phyloP scores from a whole-genome alignment of 2,113 vertebrate species.

The Neolamprologus cancellatus region DNA sequence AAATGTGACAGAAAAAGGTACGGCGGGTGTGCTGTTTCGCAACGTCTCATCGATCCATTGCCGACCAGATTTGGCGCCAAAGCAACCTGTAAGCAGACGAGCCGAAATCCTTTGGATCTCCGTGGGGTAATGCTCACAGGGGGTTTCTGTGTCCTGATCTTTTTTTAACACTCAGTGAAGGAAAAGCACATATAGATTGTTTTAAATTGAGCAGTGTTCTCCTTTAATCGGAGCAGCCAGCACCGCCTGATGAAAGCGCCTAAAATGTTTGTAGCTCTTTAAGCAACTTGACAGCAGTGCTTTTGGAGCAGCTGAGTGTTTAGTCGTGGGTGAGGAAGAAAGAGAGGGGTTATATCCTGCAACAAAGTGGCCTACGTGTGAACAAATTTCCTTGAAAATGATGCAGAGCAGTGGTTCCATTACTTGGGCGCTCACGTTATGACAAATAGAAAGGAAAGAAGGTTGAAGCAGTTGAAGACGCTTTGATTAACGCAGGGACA shows the following conservation, averaged over 20 bases:
- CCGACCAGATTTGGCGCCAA: neutral
- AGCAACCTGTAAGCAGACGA: neutral
- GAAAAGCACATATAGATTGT: slow-evolving; percentile 45
- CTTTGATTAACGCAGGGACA: slow-evolving; percentile 43
- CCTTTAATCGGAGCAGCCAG: slow-evolving; percentile 32
- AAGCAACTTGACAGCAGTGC: slow-evolving; percentile 39
- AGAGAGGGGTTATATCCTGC: neutral
- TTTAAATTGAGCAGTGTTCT: slow-evolving; percentile 41
- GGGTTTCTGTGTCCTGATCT: neutral
- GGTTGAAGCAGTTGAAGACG: slow-evolving; percentile 5
- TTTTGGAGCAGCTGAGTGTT: neutral
- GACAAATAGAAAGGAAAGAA: neutral
- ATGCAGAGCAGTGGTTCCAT: neutral
- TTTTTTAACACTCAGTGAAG: slow-evolving; percentile 19
- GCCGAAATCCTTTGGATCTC: neutral
- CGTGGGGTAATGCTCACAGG: neutral
- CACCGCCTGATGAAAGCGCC: slow-evolving; percentile 38
- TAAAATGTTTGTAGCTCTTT: slow-evolving; percentile 47
- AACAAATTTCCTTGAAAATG: slow-evolving; percentile 6
- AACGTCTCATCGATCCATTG: slow-evolving; percentile 13
- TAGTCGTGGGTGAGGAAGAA: neutral
- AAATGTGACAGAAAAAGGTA: neutral
- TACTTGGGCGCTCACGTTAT: neutral
- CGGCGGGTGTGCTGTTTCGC: slow-evolving; percentile 8
- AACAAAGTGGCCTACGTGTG: neutral